Percentiles rank a stretch among this genome's conserved stretches.
Conservation (phyloP, 2,797 vertebrate genomes). For the Chanos chanos region DNA sequence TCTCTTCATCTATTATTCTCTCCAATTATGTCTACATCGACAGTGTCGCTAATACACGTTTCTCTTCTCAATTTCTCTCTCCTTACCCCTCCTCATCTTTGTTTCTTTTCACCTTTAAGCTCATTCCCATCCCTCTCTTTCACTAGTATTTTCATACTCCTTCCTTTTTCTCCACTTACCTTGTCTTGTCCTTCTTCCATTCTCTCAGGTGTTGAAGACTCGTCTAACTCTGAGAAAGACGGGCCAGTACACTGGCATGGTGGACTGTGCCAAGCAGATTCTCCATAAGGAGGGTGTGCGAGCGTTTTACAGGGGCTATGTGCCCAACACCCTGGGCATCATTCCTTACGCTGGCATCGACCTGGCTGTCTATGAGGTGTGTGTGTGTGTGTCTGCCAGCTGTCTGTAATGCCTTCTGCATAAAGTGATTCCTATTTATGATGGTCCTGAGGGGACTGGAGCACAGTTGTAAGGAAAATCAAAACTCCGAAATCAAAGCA, state of each 20-base stretch:
- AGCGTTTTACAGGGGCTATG: conserved; percentile 90
- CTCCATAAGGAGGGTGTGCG: conserved; percentile 78
- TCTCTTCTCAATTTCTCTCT: no score
- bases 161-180: not conserved
- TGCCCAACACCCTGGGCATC: conserved; percentile 90
- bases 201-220: conserved; percentile 86
- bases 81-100: not conserved
- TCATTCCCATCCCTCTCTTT: not conserved
- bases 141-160: not conserved
- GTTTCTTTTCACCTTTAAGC: not conserved
- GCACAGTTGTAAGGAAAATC: no score
- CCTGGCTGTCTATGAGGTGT: conserved; percentile 89
- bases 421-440: not conserved
- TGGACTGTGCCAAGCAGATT: conserved; percentile 85
- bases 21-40: no score
- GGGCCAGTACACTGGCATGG: conserved; percentile 84
- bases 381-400: not conserved
- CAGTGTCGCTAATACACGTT: no score
- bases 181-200: not conserved
- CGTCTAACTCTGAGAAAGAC: conserved; percentile 87
- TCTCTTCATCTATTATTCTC: no score
- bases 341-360: conserved; percentile 95
- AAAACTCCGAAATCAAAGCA: no score
- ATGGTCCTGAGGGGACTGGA: no score
- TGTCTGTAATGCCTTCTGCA: conserved; percentile 8